Conservation (phyloP, 2,888 invertebrate genomes). For the Drosophila ezoana region DNA sequence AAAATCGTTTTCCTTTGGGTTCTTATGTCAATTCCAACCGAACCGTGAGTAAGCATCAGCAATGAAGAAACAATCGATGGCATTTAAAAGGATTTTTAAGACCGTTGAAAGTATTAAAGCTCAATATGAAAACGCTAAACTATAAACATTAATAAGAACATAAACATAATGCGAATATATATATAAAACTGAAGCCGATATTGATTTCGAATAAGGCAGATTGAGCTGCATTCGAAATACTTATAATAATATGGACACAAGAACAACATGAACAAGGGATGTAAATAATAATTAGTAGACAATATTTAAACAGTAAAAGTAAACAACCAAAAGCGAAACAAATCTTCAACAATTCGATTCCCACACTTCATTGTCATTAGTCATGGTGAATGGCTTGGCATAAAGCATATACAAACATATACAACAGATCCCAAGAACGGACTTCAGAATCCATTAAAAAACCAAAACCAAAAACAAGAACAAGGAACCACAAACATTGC, state of each 20-base stretch:
- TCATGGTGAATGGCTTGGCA: not conserved
- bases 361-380: slow-evolving; percentile 35
- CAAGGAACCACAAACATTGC: slow-evolving; percentile 39
- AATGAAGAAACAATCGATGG: slow-evolving; percentile 53
- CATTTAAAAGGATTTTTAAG: slow-evolving; percentile 63
- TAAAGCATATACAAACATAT: too few relatives aligned
- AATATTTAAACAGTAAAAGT: slow-evolving; percentile 56
- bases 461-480: slow-evolving; percentile 9
- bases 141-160: slow-evolving; percentile 36
- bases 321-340: slow-evolving; percentile 12
- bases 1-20: not conserved
- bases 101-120: slow-evolving; percentile 68
- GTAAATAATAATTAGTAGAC: slow-evolving; percentile 76
- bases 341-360: slow-evolving; percentile 18
- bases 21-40: slow-evolving; percentile 29
- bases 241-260: slow-evolving; percentile 63
- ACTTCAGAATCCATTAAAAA: slow-evolving; percentile 27
- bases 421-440: not conserved
- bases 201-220: slow-evolving; percentile 27
- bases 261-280: slow-evolving; percentile 73
- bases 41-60: slow-evolving; percentile 51
- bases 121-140: slow-evolving; percentile 43
- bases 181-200: slow-evolving; percentile 9
- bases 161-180: slow-evolving; percentile 23
- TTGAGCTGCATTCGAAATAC: slow-evolving; percentile 24